Percentiles rank a stretch among this genome's conserved stretches.
Conservation (phyloP, 2,113 vertebrate genomes). For the Cheilinus undulatus region DNA sequence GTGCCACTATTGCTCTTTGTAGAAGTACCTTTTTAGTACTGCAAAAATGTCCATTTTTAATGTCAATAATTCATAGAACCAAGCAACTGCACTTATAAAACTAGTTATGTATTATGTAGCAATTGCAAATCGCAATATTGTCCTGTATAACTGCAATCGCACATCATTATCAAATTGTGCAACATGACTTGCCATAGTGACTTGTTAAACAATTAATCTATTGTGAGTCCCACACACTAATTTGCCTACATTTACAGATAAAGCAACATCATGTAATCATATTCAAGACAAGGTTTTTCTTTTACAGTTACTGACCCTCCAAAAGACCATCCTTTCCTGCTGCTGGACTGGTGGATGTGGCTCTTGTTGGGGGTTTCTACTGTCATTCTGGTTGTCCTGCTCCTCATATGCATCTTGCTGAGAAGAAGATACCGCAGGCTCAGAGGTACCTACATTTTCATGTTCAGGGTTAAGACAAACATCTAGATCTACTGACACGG, state of each 20-base stretch:
- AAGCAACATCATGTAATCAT: neutral
- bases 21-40: too few relatives aligned
- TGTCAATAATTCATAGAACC: too few relatives aligned
- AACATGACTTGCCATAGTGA: too few relatives aligned
- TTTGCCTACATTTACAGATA: neutral
- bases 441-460: slow-evolving; percentile 48
- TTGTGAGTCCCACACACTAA: neutral
- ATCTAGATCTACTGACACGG: neutral
- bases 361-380: neutral
- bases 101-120: too few relatives aligned
- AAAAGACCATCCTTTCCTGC: accelerated
- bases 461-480: neutral
- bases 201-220: neutral
- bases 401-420: slow-evolving; percentile 7
- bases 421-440: slow-evolving; percentile 9
- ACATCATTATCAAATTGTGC: too few relatives aligned
- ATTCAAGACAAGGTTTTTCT: slow-evolving; percentile 11
- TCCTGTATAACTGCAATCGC: too few relatives aligned
- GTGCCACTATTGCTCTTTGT: too few relatives aligned
- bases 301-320: neutral
- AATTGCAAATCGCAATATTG: too few relatives aligned
- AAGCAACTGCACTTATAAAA: too few relatives aligned
- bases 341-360: slow-evolving; percentile 15
- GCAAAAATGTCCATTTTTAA: too few relatives aligned
- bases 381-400: slow-evolving; percentile 42